phyloP scores from a whole-genome alignment of 2,888 invertebrate genomes.

The Prosopocoilus inquinatus region DNA sequence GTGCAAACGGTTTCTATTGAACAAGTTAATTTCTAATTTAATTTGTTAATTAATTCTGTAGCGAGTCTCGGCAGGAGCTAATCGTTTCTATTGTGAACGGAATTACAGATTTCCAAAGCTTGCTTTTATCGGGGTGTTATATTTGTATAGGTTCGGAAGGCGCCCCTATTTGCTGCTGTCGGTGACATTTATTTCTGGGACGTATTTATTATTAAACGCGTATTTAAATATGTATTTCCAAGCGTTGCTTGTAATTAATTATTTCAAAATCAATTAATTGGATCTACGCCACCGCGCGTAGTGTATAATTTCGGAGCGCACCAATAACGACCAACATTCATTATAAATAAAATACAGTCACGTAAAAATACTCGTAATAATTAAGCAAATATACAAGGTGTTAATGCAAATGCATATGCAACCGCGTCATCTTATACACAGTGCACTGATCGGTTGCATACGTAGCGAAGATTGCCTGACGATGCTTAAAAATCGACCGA shows the following conservation, averaged over 20 bases:
- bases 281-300: constrained; percentile 1
- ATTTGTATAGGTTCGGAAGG: constrained; percentile 36
- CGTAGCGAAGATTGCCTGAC: background rate
- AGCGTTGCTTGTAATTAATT: constrained; percentile 1
- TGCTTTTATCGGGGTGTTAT: constrained; percentile 30
- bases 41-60: constrained; percentile 55
- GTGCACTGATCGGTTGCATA: constrained; percentile 12
- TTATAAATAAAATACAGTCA: background rate
- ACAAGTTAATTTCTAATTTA: constrained; percentile 57
- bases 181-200: constrained; percentile 46
- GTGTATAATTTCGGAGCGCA: constrained; percentile 3
- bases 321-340: background rate
- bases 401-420: constrained; percentile 10
- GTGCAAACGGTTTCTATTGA: constrained; percentile 39
- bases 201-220: constrained; percentile 21
- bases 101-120: constrained; percentile 47
- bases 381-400: background rate
- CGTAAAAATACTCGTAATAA: background rate
- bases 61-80: constrained; percentile 48
- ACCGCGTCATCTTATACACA: constrained; percentile 3
- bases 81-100: constrained; percentile 49
- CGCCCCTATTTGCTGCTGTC: constrained; percentile 37
- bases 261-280: constrained; percentile 5
- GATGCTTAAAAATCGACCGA: too few species aligned
- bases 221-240: constrained; percentile 18